Percentiles rank a stretch among this genome's conserved stretches.
Evolutionary conservation across 1,140 invertebrate species (phyloP).

Genomic region (Diprion similis): DNA sequence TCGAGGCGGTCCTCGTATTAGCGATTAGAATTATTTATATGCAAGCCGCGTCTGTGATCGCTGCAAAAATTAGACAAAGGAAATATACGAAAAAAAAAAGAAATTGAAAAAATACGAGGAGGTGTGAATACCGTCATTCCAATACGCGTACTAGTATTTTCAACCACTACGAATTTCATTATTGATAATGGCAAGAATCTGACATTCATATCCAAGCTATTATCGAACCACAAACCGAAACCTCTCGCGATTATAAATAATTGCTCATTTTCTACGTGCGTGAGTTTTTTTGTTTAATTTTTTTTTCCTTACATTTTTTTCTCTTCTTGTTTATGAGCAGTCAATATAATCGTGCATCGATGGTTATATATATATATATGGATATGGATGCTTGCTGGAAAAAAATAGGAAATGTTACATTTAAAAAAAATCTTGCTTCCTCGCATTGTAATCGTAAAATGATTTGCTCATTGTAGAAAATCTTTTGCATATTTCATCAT

Average conservation of each 20-base stretch:
- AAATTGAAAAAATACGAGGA: too few species aligned
- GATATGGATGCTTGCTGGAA: background rate
- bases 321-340: background rate
- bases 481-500: background rate
- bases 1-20: background rate
- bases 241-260: too few species aligned
- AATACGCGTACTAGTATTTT: too few species aligned
- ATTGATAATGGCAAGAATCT: too few species aligned
- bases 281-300: constrained; percentile 27
- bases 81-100: background rate
- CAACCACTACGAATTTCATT: too few species aligned
- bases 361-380: too few species aligned
- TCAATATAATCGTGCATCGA: too few species aligned
- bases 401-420: background rate
- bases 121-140: too few species aligned
- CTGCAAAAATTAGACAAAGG: background rate
- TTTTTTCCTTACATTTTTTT: constrained; percentile 16
- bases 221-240: too few species aligned
- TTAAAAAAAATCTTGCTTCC: background rate
- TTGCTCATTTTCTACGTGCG: too few species aligned
- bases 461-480: background rate
- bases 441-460: background rate
- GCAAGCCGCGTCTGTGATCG: background rate
- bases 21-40: constrained; percentile 2
- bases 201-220: too few species aligned